Evolutionary conservation across 2,888 invertebrate genomes (phyloP), one percentile per base, ranked within the genome.

Genomic region (Hartigia nigra): DNA sequence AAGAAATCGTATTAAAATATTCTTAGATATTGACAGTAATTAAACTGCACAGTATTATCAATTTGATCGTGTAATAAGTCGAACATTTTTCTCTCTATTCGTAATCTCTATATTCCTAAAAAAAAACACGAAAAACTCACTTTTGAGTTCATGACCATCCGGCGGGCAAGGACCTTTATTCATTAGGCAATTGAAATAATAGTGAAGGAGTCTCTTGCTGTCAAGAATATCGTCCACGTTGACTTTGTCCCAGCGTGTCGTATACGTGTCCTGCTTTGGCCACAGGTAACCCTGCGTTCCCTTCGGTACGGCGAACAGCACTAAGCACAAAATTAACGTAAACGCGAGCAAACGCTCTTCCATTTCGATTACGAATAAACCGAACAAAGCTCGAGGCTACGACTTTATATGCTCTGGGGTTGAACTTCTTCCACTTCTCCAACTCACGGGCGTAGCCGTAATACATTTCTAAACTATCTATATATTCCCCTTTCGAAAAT

Each of bases 111-210:
- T 23, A 72, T 34, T 31, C 72, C 72, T 32, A 31, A 72, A 72
- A 31, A 70, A 72, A 72, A 72, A 23, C 0, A 5, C 1, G 14
- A 14, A 35, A 3, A 37, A 95, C 95, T 95, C 91, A 96, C 96
- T 93, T 93, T 94, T 95, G 78, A 96, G 92, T 81, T 94, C 95
- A 85, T 94, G 93, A 83, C 95, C 96, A 92, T 96, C 95, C 3
- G 95, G 95, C 70, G 95, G 94, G 90, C 96, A 96, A 76, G 95
- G 94, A 84, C 94, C 95, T 82, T 93, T 92, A 83, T 93, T 94
- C 80, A 95, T 92, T 76, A 96, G 91, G 89, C 96, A 96, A 79
- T 94, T 94, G 85, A 95, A 94, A 91, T 96, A 96, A 87, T 95
- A 94, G 82, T 93, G 94, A 76, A 96, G 93, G 84, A 96, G 92